Conservation (phyloP, 1,140 invertebrate genomes). For the Drosophila pandora region DNA sequence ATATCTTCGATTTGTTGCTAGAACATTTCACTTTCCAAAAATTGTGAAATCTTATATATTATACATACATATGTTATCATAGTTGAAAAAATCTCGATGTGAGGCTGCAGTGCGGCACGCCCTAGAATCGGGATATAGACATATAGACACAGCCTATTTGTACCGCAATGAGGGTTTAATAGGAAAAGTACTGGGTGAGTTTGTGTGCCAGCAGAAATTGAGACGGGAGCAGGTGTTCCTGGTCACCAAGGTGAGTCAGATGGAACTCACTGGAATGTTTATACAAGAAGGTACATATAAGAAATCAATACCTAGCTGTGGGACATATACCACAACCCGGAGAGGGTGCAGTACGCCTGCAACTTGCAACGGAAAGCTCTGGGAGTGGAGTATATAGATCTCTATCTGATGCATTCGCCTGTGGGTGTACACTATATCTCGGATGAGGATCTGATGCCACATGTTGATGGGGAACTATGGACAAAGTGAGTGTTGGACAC, state of each 20-base stretch:
- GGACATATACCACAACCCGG: slow-evolving; percentile 62
- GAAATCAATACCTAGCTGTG: slow-evolving; percentile 34
- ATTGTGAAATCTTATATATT: slow-evolving; percentile 24
- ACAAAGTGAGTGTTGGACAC: slow-evolving; percentile 45
- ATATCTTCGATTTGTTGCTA: neutral
- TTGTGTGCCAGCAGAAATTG: slow-evolving; percentile 86
- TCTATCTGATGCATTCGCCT: slow-evolving; percentile 92
- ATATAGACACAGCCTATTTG: slow-evolving; percentile 90
- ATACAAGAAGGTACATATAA: neutral
- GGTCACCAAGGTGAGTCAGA: slow-evolving; percentile 86
- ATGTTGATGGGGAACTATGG: slow-evolving; percentile 27
- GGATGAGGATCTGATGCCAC: slow-evolving; percentile 57
- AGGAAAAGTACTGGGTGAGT: slow-evolving; percentile 87
- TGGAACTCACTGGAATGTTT: neutral
- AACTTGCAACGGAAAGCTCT: slow-evolving; percentile 86
- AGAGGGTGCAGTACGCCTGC: slow-evolving; percentile 59
- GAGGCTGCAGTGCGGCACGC: slow-evolving; percentile 82
- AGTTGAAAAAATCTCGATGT: slow-evolving; percentile 54
- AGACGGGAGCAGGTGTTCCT: slow-evolving; percentile 88
- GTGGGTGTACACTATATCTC: slow-evolving; percentile 74
- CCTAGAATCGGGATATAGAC: slow-evolving; percentile 89
- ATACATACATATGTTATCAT: slow-evolving; percentile 23
- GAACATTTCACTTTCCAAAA: slow-evolving; percentile 11
- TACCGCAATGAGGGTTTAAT: slow-evolving; percentile 89
- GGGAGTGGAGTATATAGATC: slow-evolving; percentile 89